phyloP scores from a whole-genome alignment of 2,113 vertebrate genomes.

The Zeus faber region DNA sequence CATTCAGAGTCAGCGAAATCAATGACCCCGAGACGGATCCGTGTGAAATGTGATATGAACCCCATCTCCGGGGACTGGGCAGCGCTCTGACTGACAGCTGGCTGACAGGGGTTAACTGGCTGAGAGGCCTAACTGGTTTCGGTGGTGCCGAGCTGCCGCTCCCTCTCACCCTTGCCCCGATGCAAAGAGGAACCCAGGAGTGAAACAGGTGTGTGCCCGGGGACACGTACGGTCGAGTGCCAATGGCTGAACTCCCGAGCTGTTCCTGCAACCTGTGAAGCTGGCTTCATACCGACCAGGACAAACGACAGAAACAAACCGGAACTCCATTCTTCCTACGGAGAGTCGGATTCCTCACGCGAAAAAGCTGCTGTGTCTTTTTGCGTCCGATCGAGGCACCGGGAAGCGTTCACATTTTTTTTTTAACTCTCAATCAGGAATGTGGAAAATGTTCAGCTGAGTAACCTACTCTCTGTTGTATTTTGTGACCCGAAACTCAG shows the following conservation, averaged over 20 bases:
- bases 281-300: too few relatives aligned
- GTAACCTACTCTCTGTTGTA: too few relatives aligned
- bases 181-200: constrained; percentile 1
- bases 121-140: constrained; percentile 36
- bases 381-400: too few relatives aligned
- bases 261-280: constrained; percentile 1
- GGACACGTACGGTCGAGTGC: background rate
- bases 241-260: background rate
- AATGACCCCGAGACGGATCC: constrained; percentile 45
- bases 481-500: too few relatives aligned
- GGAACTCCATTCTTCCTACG: too few relatives aligned
- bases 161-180: constrained; percentile 14
- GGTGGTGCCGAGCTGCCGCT: too few relatives aligned
- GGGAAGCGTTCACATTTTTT: too few relatives aligned
- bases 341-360: too few relatives aligned
- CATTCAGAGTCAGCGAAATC: constrained; percentile 51
- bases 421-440: too few relatives aligned
- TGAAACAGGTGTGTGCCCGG: constrained; percentile 4
- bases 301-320: too few relatives aligned
- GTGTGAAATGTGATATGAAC: constrained; percentile 61
- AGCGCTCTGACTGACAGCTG: constrained; percentile 38
- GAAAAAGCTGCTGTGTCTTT: background rate
- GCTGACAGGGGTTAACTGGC: constrained; percentile 49
- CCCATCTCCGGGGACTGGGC: constrained; percentile 19
- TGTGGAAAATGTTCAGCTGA: too few relatives aligned